Evolutionary conservation across 2,113 vertebrate species (phyloP).

Genomic region (Psittacula cyanocephala): DNA sequence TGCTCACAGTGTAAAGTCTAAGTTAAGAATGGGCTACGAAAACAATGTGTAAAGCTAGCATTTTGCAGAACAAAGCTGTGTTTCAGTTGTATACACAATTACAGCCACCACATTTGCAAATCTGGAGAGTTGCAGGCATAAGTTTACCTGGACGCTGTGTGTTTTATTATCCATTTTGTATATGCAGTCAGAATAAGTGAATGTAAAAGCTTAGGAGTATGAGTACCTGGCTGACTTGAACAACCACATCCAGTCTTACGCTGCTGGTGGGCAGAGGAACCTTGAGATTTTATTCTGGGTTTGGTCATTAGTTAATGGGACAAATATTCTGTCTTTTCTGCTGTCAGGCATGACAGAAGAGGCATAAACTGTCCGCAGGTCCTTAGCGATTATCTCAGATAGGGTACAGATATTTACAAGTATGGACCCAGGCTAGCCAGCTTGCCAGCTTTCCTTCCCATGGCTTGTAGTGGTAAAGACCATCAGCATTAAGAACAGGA

Average conservation of each 20-base stretch:
- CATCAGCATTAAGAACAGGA: neutral
- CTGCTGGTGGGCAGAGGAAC: neutral
- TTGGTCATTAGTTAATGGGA: neutral
- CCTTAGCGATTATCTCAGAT: neutral
- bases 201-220: neutral
- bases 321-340: neutral
- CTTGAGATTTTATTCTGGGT: neutral
- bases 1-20: neutral
- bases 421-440: neutral
- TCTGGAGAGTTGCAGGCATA: neutral
- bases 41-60: neutral
- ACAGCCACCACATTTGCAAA: neutral
- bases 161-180: neutral
- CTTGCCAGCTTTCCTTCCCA: neutral
- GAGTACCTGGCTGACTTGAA: neutral
- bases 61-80: neutral
- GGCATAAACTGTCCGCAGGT: neutral
- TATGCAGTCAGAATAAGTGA: neutral
- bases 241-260: rapidly evolving
- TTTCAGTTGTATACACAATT: neutral
- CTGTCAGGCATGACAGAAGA: neutral
- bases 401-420: neutral
- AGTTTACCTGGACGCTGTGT: neutral
- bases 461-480: neutral
- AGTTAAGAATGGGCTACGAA: neutral